Conservation (phyloP, 2,113 vertebrate species). For the Crotophaga sulcirostris region DNA sequence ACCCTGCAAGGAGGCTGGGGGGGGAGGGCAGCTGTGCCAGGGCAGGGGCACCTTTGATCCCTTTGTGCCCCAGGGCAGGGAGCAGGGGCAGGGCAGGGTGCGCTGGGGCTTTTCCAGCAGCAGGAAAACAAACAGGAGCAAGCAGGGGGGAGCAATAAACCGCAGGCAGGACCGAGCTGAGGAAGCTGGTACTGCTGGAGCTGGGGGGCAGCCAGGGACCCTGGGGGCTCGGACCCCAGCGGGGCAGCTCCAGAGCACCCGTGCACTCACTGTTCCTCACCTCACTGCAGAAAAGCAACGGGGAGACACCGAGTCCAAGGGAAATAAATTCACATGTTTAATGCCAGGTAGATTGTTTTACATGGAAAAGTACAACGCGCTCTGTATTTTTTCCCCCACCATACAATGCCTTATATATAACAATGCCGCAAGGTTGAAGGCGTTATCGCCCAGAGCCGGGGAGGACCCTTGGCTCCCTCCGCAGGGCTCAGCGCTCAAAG, state of each 20-base stretch:
- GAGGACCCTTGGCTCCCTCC: neutral
- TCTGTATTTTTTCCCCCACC: neutral
- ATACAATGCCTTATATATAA: neutral
- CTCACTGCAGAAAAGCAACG: accelerated
- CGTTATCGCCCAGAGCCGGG: neutral
- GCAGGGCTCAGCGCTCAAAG: neutral
- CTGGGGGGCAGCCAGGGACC: neutral
- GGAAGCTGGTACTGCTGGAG: neutral
- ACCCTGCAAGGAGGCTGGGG: accelerated
- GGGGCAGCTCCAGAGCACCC: accelerated
- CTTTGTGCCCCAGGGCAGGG: accelerated
- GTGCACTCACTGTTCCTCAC: accelerated
- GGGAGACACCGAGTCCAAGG: neutral
- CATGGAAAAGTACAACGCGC: conserved; percentile 2
- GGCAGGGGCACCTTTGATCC: neutral
- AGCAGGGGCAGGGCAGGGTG: neutral
- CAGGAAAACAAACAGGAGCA: neutral
- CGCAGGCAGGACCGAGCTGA: accelerated
- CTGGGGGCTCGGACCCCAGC: neutral
- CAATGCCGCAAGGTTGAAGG: neutral
- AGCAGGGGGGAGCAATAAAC: neutral
- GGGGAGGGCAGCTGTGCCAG: neutral
- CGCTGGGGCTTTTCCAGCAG: neutral
- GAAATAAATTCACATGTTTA: conserved; percentile 51
- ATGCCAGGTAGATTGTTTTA: conserved; percentile 41